Conservation (phyloP, 2,113 vertebrate genomes). For the Aptenodytes forsteri region DNA sequence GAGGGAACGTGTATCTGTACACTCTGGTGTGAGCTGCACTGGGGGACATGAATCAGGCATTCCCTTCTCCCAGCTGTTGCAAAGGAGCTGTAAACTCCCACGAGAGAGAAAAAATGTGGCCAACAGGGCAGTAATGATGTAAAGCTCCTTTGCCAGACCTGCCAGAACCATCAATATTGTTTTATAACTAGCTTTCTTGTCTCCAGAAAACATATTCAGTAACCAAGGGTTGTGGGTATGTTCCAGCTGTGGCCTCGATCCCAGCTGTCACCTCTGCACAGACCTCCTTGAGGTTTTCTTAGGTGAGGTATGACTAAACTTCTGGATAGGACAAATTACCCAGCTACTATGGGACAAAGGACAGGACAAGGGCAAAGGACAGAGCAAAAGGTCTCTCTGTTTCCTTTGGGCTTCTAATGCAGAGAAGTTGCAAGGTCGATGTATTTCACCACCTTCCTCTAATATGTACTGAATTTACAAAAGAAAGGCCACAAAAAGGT, state of each 20-base stretch:
- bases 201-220: neutral
- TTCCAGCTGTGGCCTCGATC: neutral
- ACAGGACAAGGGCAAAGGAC: neutral
- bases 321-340: neutral
- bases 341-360: neutral
- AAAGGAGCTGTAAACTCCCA: neutral
- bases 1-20: no score
- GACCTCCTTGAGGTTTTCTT: neutral
- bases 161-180: neutral
- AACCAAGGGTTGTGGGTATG: neutral
- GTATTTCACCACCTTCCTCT: neutral
- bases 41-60: accelerated
- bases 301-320: neutral
- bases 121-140: accelerated
- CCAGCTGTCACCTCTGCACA: neutral
- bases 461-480: neutral
- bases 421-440: neutral
- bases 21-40: neutral
- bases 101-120: neutral
- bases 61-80: neutral
- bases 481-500: neutral
- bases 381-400: neutral
- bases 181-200: neutral
- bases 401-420: neutral
- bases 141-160: neutral